phyloP scores from a whole-genome alignment of 1,140 invertebrate species.

The Proctacanthus coquilletti region DNA sequence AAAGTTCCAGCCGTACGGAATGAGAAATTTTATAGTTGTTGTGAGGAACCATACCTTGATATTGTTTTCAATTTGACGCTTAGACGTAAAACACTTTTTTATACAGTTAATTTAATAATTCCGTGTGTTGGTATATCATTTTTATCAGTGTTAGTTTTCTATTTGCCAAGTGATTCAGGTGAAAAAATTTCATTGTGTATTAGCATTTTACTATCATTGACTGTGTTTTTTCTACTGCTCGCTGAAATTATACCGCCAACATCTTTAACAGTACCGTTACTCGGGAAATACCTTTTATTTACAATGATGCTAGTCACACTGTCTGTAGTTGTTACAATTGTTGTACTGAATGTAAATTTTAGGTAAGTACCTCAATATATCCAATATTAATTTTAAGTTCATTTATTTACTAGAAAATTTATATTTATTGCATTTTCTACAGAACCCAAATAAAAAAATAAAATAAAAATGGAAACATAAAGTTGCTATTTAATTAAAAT shows the following conservation, averaged over 20 bases:
- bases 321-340: slow-evolving; percentile 95
- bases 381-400: too few relatives aligned
- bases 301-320: slow-evolving; percentile 98
- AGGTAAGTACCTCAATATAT: slow-evolving; percentile 32
- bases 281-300: slow-evolving; percentile 97
- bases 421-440: too few relatives aligned
- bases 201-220: slow-evolving; percentile 94
- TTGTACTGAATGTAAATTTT: slow-evolving; percentile 97
- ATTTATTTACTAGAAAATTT: too few relatives aligned
- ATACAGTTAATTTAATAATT: slow-evolving; percentile 92
- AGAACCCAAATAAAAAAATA: too few relatives aligned
- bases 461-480: too few relatives aligned
- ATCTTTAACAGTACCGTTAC: slow-evolving; percentile 88
- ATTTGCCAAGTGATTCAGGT: slow-evolving; percentile 93
- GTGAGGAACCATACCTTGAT: slow-evolving; percentile 83
- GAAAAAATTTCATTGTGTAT: slow-evolving; percentile 97
- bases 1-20: slow-evolving; percentile 70
- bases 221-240: slow-evolving; percentile 95
- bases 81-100: slow-evolving; percentile 90
- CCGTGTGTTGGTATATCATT: slow-evolving; percentile 94
- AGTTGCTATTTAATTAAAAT: too few relatives aligned
- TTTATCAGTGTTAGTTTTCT: slow-evolving; percentile 95
- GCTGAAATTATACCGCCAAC: slow-evolving; percentile 99
- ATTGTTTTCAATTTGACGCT: slow-evolving; percentile 97
- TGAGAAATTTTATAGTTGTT: slow-evolving; percentile 81